A percentile compares a stretch with the other conserved stretches of the same genome.
Conservation (phyloP, 2,888 invertebrate genomes). For the Scaptomyza flava region DNA sequence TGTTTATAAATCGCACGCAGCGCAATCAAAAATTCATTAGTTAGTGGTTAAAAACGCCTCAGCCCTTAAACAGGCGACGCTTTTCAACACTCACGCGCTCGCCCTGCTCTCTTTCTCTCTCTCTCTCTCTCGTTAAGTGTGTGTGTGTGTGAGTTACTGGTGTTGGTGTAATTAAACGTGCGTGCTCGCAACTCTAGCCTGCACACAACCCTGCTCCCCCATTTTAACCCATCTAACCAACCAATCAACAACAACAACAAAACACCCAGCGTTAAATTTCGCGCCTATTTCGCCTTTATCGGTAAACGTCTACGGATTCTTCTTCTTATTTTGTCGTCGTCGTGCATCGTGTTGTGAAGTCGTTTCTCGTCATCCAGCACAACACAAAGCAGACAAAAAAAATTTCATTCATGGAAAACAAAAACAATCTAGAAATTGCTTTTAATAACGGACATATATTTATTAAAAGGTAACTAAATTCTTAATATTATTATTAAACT, state of each 20-base stretch:
- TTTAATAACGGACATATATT: conserved; percentile 84
- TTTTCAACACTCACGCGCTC: conserved; percentile 34
- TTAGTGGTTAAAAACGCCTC: conserved; percentile 35
- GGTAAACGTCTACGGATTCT: conserved; percentile 1
- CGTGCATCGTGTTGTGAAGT: conserved; percentile 27
- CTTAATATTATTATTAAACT: neutral
- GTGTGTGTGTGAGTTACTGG: conserved; percentile 24
- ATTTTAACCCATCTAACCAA: neutral
- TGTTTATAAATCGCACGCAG: conserved; percentile 39
- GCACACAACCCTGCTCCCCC: conserved; percentile 31
- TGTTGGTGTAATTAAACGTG: conserved; percentile 60
- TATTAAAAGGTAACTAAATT: conserved; percentile 82
- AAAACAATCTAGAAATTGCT: conserved; percentile 84
- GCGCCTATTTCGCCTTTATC: conserved; percentile 62
- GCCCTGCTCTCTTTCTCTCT: conserved; percentile 5
- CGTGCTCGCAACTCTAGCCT: conserved; percentile 46
- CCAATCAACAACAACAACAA: conserved; percentile 27
- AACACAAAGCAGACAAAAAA: conserved; percentile 41
- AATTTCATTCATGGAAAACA: conserved; percentile 84
- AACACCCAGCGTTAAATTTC: conserved; percentile 47
- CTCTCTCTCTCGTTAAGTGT: conserved; percentile 16
- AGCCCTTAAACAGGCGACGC: conserved; percentile 46
- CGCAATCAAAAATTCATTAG: conserved; percentile 42
- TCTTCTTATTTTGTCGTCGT: conserved; percentile 12
- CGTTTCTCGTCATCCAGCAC: conserved; percentile 1